Percentiles rank a stretch among this genome's conserved stretches.
phyloP scores from a whole-genome alignment of 2,797 vertebrate genomes.

The Hylomyscus alleni region DNA sequence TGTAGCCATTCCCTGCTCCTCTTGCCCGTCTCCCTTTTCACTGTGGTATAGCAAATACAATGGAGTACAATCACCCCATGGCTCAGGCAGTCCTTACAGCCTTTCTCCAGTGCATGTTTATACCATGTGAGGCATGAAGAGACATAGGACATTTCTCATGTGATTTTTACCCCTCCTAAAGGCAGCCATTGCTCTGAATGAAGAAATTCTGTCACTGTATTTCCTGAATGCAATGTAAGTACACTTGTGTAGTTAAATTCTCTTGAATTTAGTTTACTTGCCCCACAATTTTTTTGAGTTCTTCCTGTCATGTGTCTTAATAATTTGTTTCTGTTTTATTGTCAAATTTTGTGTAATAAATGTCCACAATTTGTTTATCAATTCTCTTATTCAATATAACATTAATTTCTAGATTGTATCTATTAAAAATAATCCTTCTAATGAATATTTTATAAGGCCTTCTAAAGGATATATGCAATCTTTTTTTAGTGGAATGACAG shows the following conservation, averaged over 20 bases:
- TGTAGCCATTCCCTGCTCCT: not conserved
- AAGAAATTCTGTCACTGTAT: not conserved
- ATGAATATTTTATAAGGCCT: not conserved
- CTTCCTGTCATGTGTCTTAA: not conserved
- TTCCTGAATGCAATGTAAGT: not conserved
- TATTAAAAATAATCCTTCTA: not conserved
- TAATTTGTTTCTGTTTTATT: not conserved
- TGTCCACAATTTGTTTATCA: not conserved
- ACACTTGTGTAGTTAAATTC: not conserved
- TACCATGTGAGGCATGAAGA: not conserved
- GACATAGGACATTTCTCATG: not conserved
- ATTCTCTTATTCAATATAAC: not conserved
- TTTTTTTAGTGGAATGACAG: not conserved
- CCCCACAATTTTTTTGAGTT: not conserved
- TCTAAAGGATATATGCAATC: not conserved
- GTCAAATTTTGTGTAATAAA: not conserved
- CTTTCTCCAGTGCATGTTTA: not conserved
- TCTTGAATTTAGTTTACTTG: not conserved
- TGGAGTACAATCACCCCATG: not conserved
- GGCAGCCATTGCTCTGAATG: not conserved
- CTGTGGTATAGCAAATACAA: not conserved
- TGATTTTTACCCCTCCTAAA: not conserved
- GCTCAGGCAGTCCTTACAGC: not conserved
- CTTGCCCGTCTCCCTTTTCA: not conserved
- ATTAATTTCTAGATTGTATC: not conserved